Evolutionary conservation across 2,797 vertebrate genomes (phyloP), one percentile per base, ranked within the genome.

Genomic region (Gobio occitaniae): DNA sequence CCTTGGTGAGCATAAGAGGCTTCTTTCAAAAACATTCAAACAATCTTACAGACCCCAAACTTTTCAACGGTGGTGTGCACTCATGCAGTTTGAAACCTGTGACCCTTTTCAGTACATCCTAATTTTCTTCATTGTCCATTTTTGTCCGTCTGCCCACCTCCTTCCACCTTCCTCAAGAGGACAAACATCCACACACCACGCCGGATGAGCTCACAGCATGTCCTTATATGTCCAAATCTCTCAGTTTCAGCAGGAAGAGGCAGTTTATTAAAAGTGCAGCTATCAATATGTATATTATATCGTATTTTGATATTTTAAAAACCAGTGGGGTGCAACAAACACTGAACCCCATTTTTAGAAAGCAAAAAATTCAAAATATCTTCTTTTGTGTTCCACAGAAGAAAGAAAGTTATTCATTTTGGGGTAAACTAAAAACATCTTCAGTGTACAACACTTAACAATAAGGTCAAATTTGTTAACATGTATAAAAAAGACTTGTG

Each of bases 171-270:
- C 84, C 88, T 83, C 83, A 89, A 77, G 83, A 32, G 85, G 82
- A 92, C 88, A 94, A 94, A 94, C 91, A 92, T 87, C 36, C 32
- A 83, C 90, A 29, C 78, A 32, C 69, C 74, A 63, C 84, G 70
- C 86, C 90, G 91, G 90, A 89, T 17, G 54, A 80, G 72, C 69
- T 59, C 50, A 50, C 74, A 29, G 69, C 90, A 90, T 94, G 92
- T 83, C 95, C 94, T 92, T 95, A 95, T 95, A 95, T 94, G 95
- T 94, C 91, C 93, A 93, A 66, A 88, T 59, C 21, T 77, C 88
- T 87, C 88, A 77, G 86, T 87, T 82, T 72, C 82, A 80, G 80
- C 93, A 95, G 95, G 93, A 95, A 95, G 89, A 89, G 86, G 89
- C 89, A 38, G 87, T 91, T 93, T 86, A 86, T 87, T 88, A 87